These are phyloP conservation scores for Hypomesus transpacificus DNA, from an alignment of 2,113 vertebrate genomes.

Conservation along the genomic window DNA sequence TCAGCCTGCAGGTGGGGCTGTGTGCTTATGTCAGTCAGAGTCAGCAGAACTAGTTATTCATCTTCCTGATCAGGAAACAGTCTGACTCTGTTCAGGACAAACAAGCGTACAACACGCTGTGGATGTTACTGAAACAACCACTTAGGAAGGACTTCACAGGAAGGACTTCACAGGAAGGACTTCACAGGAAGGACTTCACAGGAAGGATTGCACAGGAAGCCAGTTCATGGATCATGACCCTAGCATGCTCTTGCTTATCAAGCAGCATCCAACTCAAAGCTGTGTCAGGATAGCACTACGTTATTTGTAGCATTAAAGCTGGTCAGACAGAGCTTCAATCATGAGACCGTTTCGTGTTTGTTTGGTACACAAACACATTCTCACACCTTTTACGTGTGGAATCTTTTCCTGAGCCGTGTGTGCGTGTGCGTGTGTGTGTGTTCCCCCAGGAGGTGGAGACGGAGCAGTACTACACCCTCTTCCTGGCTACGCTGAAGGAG, in stretches of 20 bases:
- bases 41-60: background rate
- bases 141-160: background rate
- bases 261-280: too few species aligned
- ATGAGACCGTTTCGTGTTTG: background rate
- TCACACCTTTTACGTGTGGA: background rate
- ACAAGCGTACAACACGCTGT: background rate
- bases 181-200: background rate
- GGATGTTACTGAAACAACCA: background rate
- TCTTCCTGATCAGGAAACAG: background rate
- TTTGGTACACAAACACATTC: background rate
- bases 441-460: slow-evolving; percentile 93
- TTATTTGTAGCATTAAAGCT: too few species aligned
- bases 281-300: too few species aligned
- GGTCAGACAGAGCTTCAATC: too few species aligned
- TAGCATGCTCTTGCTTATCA: too few species aligned
- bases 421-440: background rate
- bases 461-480: slow-evolving; percentile 97
- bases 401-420: background rate
- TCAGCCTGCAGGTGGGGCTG: slow-evolving; percentile 84
- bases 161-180: background rate
- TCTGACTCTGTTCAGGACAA: background rate
- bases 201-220: background rate
- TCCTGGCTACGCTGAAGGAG: slow-evolving; percentile 91
- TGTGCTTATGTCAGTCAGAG: too few species aligned
- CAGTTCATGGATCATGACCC: too few species aligned